Conservation (phyloP, 2,797 vertebrate genomes). For the Chaetophractus vellerosus region DNA sequence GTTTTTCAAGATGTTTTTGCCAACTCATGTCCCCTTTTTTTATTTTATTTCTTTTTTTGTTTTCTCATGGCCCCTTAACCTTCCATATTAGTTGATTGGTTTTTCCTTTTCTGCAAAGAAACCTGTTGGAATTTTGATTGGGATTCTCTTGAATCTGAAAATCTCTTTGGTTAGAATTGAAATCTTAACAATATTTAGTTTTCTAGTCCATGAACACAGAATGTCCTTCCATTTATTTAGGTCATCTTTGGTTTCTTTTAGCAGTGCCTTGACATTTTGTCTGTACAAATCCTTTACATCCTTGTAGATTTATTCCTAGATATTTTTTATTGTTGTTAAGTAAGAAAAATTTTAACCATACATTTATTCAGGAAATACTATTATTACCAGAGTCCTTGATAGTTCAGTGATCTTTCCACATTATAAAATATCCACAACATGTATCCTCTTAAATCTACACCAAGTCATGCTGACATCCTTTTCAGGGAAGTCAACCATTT, state of each 20-base stretch:
- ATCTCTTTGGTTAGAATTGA: too few relatives aligned
- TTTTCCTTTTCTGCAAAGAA: not conserved
- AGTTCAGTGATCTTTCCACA: conserved; percentile 10
- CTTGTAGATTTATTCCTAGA: too few relatives aligned
- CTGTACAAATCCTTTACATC: too few relatives aligned
- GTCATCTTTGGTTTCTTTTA: too few relatives aligned
- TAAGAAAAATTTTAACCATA: not conserved
- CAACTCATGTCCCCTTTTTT: not conserved
- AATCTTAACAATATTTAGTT: too few relatives aligned
- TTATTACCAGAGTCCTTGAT: conserved; percentile 64
- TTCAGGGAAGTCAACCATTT: conserved; percentile 64
- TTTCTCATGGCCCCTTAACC: not conserved
- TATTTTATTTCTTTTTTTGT: too few relatives aligned
- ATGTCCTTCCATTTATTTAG: too few relatives aligned
- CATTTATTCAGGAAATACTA: conserved; percentile 82
- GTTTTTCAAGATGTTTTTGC: not conserved
- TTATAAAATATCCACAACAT: too few relatives aligned
- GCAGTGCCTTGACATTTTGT: too few relatives aligned
- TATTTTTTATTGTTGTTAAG: too few relatives aligned
- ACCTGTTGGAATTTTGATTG: not conserved
- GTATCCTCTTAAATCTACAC: conserved; percentile 44
- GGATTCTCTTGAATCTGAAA: not conserved
- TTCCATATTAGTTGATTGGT: not conserved
- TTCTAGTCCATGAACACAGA: too few relatives aligned
- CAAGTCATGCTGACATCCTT: conserved; percentile 80